These are phyloP conservation scores for Bolborhynchus lineola DNA, from an alignment of 2,113 vertebrate species.

Conservation along the genomic window DNA sequence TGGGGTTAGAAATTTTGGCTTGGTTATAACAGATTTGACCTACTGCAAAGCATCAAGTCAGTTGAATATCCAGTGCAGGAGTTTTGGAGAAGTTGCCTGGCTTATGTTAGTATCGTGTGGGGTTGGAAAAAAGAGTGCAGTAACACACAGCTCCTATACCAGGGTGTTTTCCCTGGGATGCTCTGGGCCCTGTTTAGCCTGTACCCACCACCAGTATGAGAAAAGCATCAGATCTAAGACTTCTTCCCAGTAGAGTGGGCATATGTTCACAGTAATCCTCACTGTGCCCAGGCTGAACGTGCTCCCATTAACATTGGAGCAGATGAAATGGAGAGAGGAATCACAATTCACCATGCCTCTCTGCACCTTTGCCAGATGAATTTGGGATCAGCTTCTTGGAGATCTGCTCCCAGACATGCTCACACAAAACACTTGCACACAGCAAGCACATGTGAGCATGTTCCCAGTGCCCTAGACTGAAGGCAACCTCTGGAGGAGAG, in stretches of 20 bases:
- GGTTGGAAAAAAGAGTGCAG: not conserved
- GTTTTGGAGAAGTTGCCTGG: not conserved
- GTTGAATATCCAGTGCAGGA: not conserved
- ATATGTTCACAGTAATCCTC: not conserved
- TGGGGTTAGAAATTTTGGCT: not conserved
- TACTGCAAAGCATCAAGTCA: not conserved
- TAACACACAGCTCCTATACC: not conserved
- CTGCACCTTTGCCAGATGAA: not conserved
- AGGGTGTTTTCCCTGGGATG: not conserved
- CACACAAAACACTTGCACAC: not conserved
- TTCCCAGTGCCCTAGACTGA: not conserved
- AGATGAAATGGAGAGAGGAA: accelerated
- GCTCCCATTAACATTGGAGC: not conserved
- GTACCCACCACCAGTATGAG: not conserved
- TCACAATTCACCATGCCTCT: accelerated
- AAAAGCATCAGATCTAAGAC: not conserved
- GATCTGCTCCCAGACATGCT: not conserved
- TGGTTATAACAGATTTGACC: not conserved
- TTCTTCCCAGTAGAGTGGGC: not conserved
- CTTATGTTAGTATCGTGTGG: not conserved
- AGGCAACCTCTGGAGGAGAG: not conserved
- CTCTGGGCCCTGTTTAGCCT: not conserved
- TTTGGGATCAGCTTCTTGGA: not conserved
- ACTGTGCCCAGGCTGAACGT: not conserved
- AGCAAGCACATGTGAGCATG: accelerated